phyloP scores from a whole-genome alignment of 2,797 vertebrate species.

The Diceros bicornis region DNA sequence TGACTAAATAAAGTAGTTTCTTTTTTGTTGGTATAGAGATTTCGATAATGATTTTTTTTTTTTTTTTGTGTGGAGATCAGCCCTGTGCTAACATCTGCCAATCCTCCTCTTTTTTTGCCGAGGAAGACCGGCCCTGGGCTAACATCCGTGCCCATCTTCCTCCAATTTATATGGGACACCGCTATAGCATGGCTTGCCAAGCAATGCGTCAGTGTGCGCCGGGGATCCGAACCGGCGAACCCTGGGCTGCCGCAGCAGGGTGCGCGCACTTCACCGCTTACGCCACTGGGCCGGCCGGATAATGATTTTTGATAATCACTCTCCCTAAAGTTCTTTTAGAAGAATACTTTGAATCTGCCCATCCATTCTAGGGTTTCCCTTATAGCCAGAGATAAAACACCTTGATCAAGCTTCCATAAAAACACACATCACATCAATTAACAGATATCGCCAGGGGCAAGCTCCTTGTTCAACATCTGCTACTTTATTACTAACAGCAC shows the following conservation, averaged over 20 bases:
- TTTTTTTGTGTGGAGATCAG: too few species aligned
- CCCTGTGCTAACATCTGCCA: too few species aligned
- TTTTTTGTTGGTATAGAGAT: constrained; percentile 38
- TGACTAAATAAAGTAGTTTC: not conserved
- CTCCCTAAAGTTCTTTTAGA: constrained; percentile 67
- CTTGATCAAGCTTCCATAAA: constrained; percentile 77
- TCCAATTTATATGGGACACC: too few species aligned
- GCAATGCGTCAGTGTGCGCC: too few species aligned
- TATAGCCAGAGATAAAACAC: constrained; percentile 73
- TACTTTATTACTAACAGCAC: constrained; percentile 81
- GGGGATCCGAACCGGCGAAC: too few species aligned
- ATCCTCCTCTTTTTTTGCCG: too few species aligned
- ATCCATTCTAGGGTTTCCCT: constrained; percentile 63
- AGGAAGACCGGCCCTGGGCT: too few species aligned
- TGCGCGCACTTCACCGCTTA: too few species aligned
- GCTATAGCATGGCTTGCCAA: too few species aligned
- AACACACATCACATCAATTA: constrained; percentile 87
- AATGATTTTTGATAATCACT: constrained; percentile 61
- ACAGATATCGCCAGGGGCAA: constrained; percentile 88
- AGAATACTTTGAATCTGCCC: constrained; percentile 45
- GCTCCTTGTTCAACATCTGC: constrained; percentile 88
- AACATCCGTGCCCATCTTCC: too few species aligned
- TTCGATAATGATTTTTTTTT: constrained; percentile 62
- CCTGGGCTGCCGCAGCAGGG: too few species aligned
- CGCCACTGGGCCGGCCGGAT: not conserved